These are phyloP conservation scores for Metallyticus violacea DNA, from an alignment of 2,888 invertebrate species.

Conservation along the genomic window DNA sequence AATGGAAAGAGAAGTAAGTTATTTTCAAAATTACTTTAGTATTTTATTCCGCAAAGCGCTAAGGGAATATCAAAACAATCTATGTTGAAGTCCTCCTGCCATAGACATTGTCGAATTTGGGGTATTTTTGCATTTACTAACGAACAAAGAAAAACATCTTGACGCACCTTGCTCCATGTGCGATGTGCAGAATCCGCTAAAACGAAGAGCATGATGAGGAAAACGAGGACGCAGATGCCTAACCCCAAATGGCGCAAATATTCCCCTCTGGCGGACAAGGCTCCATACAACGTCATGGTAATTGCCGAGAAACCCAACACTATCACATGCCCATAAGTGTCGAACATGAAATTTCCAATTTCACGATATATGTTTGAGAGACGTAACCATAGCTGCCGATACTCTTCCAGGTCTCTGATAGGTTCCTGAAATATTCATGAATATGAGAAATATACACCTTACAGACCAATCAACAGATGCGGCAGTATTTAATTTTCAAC, in stretches of 20 bases:
- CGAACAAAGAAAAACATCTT: too few relatives aligned
- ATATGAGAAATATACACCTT: too few relatives aligned
- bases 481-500: too few relatives aligned
- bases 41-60: too few relatives aligned
- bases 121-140: too few relatives aligned
- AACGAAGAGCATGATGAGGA: neutral
- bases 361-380: neutral
- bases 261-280: neutral
- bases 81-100: too few relatives aligned
- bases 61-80: too few relatives aligned
- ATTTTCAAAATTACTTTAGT: too few relatives aligned
- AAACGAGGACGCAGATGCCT: neutral
- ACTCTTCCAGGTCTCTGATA: neutral
- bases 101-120: too few relatives aligned
- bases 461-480: too few relatives aligned
- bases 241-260: neutral
- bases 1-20: too few relatives aligned
- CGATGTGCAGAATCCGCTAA: neutral
- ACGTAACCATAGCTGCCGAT: neutral
- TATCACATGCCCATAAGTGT: neutral
- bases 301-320: neutral
- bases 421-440: neutral
- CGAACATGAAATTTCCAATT: neutral
- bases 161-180: neutral
- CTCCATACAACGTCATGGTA: neutral